A percentile compares a stretch with the other conserved stretches of the same genome.
Conservation (phyloP, 2,797 vertebrate genomes). For the Coreius guichenoti region DNA sequence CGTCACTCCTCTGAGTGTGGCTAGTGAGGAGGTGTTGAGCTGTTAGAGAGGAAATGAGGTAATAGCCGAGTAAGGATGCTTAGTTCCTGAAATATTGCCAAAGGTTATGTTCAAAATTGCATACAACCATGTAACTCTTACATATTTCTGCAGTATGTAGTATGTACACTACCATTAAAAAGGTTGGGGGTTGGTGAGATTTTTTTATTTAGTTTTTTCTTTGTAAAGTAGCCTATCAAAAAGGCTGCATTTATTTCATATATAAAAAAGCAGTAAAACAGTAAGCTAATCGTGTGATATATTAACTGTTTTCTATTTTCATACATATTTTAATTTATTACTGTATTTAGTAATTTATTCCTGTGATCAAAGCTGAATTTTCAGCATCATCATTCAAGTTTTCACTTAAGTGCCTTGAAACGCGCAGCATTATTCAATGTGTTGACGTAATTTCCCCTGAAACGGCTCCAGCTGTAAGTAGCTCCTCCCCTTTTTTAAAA, state of each 20-base stretch:
- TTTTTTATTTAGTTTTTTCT: neutral
- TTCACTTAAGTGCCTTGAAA: too few relatives aligned
- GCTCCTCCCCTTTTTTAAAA: too few relatives aligned
- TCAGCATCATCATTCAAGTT: neutral
- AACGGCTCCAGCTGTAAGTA: too few relatives aligned
- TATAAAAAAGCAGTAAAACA: neutral
- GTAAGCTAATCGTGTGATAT: too few relatives aligned
- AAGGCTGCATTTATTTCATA: neutral
- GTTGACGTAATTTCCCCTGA: too few relatives aligned
- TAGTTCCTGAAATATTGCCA: neutral
- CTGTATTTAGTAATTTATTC: neutral
- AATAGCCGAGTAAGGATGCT: conserved; percentile 4
- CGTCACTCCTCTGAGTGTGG: neutral
- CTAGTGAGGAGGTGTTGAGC: neutral
- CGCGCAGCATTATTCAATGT: too few relatives aligned
- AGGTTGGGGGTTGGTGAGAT: neutral
- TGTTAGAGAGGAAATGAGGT: conserved; percentile 14
- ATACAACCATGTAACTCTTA: neutral
- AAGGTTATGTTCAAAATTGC: neutral
- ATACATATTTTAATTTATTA: neutral
- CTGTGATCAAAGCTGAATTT: neutral
- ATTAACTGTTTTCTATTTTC: neutral
- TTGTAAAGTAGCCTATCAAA: neutral
- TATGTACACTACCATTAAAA: neutral
- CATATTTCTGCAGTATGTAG: neutral